phyloP scores from a whole-genome alignment of 2,113 vertebrate genomes.

The Myodes glareolus region DNA sequence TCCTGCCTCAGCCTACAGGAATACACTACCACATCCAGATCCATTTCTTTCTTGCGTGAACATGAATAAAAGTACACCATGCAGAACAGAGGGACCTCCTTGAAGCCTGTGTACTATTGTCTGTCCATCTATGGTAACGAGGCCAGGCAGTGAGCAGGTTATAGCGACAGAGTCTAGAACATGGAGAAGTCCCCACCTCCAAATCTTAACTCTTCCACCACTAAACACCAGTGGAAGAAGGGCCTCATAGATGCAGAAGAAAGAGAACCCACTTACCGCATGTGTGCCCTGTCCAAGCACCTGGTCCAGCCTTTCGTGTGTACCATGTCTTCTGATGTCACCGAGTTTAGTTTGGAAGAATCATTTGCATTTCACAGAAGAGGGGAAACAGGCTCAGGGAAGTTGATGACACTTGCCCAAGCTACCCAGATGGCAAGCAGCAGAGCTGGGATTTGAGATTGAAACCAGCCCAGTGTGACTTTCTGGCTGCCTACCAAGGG shows the following conservation, averaged over 20 bases:
- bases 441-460: constrained; percentile 53
- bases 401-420: constrained; percentile 24
- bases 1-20: neutral
- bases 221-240: neutral
- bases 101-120: neutral
- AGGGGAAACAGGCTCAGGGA: constrained; percentile 3
- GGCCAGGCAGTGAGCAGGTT: neutral
- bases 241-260: neutral
- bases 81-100: neutral
- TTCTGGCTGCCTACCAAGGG: constrained; percentile 39
- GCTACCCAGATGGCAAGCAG: constrained; percentile 42
- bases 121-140: neutral
- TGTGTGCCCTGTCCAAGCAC: neutral
- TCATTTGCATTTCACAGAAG: constrained; percentile 21
- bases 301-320: neutral
- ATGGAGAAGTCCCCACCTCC: neutral
- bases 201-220: neutral
- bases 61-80: neutral
- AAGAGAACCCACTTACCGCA: neutral
- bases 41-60: neutral
- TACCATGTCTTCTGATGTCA: neutral
- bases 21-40: neutral
- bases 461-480: neutral
- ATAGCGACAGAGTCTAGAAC: constrained; percentile 4
- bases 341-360: neutral